Base-by-base conservation (phyloP, 2,113 vertebrate species). In the Crotalus helleri region DNA sequence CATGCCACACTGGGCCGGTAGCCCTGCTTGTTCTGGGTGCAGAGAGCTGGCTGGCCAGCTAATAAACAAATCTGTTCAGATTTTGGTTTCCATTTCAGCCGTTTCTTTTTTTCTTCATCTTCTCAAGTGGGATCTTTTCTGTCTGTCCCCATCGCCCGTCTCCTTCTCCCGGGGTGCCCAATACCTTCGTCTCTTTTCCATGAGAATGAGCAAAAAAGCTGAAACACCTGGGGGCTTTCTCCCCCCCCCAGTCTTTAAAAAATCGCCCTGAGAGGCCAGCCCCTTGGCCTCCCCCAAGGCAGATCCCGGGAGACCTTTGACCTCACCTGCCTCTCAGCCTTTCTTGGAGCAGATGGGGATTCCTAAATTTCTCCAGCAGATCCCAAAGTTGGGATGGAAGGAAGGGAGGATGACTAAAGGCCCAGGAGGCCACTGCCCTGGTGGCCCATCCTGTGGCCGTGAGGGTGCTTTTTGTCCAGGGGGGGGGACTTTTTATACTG, bases 21-120 rank as follows among this genome's bases (percentile, higher is more conserved):
- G 51, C 44, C 21, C 4, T 15, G 2, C 6, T 33, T 59, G 10
- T 46, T 0, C 0, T 0, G 19, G 4, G 39, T 15, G 17, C 29
- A 19, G 11, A 54, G 3, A 33, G 39, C 26, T 74, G 85, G 46
- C 85, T 29, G 81, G 95, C 95, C 93, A 94, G 95, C 94, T 88
- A 94, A 90, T 4, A 29, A 44, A 3, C 6, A 3, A 2, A 46
- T 93, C 19, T 91, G 24, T 29, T 26, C 87, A 10, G 24, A 44
- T 74, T 74, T 92, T 39, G 90, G 59, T 86, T 91, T 96, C 85
- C 5, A 33, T 61, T 90, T 92, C 88, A 85, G 74, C 69, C 86
- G 0, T 15, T 49, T 23, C 33, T 33, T 10, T 1, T 24, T 12
- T 9, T 2, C 10, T 49, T 49, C 44, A 1, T 51, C 85, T 51